Conservation (phyloP, 2,888 invertebrate genomes). For the Chalcis sispes region DNA sequence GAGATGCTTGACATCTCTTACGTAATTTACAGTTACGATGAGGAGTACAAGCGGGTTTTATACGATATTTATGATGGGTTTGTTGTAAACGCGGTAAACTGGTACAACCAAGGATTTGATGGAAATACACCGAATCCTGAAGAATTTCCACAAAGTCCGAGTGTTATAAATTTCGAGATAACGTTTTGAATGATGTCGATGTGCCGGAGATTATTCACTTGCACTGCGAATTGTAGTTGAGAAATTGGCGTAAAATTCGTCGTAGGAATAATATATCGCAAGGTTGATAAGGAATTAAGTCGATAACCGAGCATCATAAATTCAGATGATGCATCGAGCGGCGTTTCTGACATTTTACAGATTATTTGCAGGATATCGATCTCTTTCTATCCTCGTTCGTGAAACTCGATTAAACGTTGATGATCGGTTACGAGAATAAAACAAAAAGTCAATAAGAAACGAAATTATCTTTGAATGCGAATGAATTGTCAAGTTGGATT, state of each 20-base stretch:
- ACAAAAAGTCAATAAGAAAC: neutral
- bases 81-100: constrained; percentile 4
- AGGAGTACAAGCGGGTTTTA: neutral
- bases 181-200: no score
- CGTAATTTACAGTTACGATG: constrained; percentile 41
- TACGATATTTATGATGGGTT: neutral
- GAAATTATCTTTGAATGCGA: neutral
- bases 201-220: no score
- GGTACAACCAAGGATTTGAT: no score
- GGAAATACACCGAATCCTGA: no score
- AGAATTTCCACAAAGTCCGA: no score
- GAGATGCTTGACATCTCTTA: neutral
- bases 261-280: no score
- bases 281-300: no score
- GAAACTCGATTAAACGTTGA: neutral
- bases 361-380: neutral
- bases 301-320: constrained; percentile 8
- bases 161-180: no score
- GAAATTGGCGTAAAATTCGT: no score
- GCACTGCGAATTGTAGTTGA: no score
- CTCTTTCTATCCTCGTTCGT: neutral
- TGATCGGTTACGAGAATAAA: no score
- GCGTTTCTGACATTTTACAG: neutral
- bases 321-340: constrained; percentile 3
- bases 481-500: neutral